phyloP scores from a whole-genome alignment of 2,888 invertebrate genomes.

The Agrotis puta region DNA sequence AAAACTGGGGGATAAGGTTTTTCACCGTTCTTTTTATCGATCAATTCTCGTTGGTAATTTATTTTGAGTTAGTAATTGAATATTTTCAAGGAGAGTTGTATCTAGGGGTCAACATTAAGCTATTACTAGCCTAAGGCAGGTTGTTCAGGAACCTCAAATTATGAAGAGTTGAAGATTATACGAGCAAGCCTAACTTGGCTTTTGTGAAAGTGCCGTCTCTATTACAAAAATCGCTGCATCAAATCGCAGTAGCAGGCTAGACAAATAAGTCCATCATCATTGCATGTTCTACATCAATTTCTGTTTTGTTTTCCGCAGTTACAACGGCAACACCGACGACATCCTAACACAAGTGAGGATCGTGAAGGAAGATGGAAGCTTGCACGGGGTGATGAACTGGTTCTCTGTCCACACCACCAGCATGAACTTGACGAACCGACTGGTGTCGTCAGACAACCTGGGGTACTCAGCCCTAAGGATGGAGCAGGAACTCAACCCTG shows the following conservation, averaged over 20 bases:
- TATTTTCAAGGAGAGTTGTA: too few species aligned
- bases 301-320: constrained; percentile 85
- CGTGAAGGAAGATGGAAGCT: constrained; percentile 86
- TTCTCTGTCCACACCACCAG: constrained; percentile 96
- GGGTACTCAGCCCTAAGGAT: constrained; percentile 95
- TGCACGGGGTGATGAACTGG: constrained; percentile 95
- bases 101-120: too few species aligned
- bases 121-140: too few species aligned
- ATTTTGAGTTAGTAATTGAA: too few species aligned
- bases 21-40: too few species aligned
- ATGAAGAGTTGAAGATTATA: too few species aligned
- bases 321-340: constrained; percentile 93
- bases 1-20: too few species aligned
- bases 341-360: constrained; percentile 94
- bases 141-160: too few species aligned
- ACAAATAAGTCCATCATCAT: not conserved
- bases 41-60: too few species aligned
- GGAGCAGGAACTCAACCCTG: constrained; percentile 93
- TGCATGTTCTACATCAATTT: not conserved
- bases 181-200: too few species aligned
- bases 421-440: constrained; percentile 96
- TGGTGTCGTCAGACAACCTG: constrained; percentile 96
- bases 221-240: not conserved
- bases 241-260: not conserved
- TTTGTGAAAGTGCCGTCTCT: too few species aligned